Evolutionary conservation across 2,113 vertebrate genomes (phyloP), one percentile per base, ranked within the genome.

Genomic region (Brachirus orientalis): DNA sequence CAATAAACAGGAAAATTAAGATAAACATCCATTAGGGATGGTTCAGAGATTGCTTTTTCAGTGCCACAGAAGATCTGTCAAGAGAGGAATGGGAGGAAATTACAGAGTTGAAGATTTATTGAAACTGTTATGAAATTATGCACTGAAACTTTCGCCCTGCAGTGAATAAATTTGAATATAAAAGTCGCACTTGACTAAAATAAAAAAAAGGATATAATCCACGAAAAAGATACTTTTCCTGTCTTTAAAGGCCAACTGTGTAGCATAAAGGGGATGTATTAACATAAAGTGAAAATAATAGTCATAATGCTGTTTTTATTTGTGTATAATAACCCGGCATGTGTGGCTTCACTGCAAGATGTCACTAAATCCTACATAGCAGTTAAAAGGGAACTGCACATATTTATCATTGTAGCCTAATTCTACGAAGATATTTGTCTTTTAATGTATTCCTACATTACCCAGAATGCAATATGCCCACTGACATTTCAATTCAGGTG

Each of bases 1-100:
- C 56, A 78, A 65, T n/a, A 51, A 72, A 61, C 77, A 40, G 69
- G 33, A 72, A 73, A 75, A 86, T 80, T 65, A 75, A 77, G 82
- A 83, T 67, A 58, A 86, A 79, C 75, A 79, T 82, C 38, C 40
- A 55, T 56, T 56, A 44, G 44, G 46, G 60, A 59, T n/a, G 41
- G 46, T 50, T 51, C 44, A 51, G 43, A 79, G 47, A 65, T 79
- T 51, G 57, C 20, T 81, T 81, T 69, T 41, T 43, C 38, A 59
- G 33, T 66, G 43, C 62, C 52, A 60, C 53, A 64, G 51, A 41
- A 58, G 33, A 80, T 47, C 61, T 38, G 53, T 69, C 51, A 77
- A 17, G 61, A 62, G 38, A 35, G 59, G n/a, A 60, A 52, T 17
- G 7, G 11, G 54, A 52, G 43, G 18, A 44, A 43, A 18, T 70